Base-by-base conservation (phyloP, 2,888 invertebrate genomes). In the Epinotia brunnichana region DNA sequence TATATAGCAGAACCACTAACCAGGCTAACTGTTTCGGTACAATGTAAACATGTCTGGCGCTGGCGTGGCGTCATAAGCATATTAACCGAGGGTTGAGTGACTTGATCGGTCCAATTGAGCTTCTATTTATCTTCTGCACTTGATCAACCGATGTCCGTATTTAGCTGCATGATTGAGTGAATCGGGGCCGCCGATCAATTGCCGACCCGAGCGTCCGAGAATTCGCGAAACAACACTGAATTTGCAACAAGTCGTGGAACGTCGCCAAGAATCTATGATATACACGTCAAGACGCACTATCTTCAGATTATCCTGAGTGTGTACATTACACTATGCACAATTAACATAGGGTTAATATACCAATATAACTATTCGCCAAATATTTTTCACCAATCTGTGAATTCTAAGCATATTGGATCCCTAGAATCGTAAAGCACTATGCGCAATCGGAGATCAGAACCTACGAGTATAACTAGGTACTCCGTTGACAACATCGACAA, bases 191-290 rank as follows among this genome's bases (percentile, higher is more conserved):
- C 7, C 21, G 3, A 35, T 68, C 68, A 69, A 69, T 69, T 53
- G 39, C 59, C 53, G 11, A 53, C 17, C 53, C 53, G 4, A 29
- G 29, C 29, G 29, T 5, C 57, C 29, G 29, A 29, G 15, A 29
- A 7, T n/a, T 15, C 13, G 57, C 29, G 54, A 54, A 54, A 35
- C 51, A 35, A 57, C 39, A 35, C 35, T 35, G n/a, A 11, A 70
- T 48, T 19, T 57, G 70, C 29, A 48, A 5, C 69, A 24, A 29
- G 17, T 17, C 35, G 13, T 71, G 70, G 66, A 64, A 41, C 66
- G 53, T 17, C 24, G 66, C 70, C 70, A 71, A 71, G 41, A 60
- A 54, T 71, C 19, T 53, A 64, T 51, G 29, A 53, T 9, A 24
- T 59, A 57, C 59, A 60, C 53, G 51, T n/a, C 63, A 51, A 53